phyloP scores from a whole-genome alignment of 2,113 vertebrate species.

The Sylvilagus bachmani region DNA sequence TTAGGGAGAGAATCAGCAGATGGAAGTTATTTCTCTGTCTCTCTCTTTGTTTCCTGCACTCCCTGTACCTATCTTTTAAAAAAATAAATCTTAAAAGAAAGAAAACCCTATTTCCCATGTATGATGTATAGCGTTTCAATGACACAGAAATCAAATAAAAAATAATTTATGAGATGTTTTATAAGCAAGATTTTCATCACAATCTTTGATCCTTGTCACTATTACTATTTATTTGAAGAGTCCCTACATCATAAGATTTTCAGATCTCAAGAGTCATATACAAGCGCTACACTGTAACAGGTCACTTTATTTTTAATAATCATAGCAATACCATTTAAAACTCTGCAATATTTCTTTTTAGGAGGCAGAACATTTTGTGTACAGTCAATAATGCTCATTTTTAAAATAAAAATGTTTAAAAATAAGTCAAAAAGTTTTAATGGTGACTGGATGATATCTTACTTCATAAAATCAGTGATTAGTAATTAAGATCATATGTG shows the following conservation, averaged over 20 bases:
- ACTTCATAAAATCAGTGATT: neutral
- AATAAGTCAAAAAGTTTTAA: neutral
- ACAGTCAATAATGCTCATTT: neutral
- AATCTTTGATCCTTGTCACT: neutral
- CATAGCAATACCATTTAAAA: neutral
- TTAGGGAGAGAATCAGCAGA: no score
- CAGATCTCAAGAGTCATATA: neutral
- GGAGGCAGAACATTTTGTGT: neutral
- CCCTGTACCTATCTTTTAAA: no score
- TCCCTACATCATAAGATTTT: neutral
- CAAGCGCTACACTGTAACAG: neutral
- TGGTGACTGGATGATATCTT: neutral
- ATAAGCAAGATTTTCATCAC: neutral
- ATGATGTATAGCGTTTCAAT: neutral
- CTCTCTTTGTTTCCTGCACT: no score
- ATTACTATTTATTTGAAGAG: neutral
- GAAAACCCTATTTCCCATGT: neutral
- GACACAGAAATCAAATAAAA: neutral
- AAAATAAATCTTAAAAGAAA: no score
- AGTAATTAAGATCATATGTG: neutral
- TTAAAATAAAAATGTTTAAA: neutral
- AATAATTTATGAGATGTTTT: constrained; percentile 8
- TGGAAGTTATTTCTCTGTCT: no score
- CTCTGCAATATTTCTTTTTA: neutral
- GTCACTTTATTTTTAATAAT: neutral